Conservation (phyloP, 2,113 vertebrate species). For the Tinamus guttatus region DNA sequence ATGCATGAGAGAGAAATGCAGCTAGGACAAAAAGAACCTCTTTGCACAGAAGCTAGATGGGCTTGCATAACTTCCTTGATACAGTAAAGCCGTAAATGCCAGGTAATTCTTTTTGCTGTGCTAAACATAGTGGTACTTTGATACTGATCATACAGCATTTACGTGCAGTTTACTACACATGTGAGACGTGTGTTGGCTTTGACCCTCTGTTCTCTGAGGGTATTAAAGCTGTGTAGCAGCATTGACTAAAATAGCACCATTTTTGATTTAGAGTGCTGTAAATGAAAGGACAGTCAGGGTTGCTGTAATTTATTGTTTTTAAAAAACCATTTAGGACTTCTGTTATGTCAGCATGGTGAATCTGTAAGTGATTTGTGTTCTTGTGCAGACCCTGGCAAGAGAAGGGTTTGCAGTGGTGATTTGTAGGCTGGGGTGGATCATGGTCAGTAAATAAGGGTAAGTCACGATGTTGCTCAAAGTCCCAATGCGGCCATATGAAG, state of each 20-base stretch:
- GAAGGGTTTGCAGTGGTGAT: background rate
- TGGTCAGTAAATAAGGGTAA: background rate
- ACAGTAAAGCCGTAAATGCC: background rate
- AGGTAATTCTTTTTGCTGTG: background rate
- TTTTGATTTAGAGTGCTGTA: background rate
- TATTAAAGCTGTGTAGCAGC: background rate
- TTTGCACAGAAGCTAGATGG: background rate
- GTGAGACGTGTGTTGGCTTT: fast-evolving
- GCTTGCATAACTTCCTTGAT: background rate
- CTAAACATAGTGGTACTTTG: background rate
- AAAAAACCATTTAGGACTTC: background rate
- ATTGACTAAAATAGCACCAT: background rate
- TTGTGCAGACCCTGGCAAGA: background rate
- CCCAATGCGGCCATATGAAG: background rate
- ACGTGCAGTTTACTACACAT: background rate
- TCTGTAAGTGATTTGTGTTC: background rate
- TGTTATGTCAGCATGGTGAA: background rate
- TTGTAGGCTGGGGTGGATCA: background rate
- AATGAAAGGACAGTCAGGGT: background rate
- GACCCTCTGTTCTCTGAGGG: background rate
- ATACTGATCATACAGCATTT: background rate
- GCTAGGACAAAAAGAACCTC: background rate
- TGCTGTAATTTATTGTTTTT: background rate
- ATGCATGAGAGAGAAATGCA: conserved; percentile 9
- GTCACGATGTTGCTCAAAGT: background rate